Conservation (phyloP, 2,888 invertebrate species). For the Bellardia bayeri region DNA sequence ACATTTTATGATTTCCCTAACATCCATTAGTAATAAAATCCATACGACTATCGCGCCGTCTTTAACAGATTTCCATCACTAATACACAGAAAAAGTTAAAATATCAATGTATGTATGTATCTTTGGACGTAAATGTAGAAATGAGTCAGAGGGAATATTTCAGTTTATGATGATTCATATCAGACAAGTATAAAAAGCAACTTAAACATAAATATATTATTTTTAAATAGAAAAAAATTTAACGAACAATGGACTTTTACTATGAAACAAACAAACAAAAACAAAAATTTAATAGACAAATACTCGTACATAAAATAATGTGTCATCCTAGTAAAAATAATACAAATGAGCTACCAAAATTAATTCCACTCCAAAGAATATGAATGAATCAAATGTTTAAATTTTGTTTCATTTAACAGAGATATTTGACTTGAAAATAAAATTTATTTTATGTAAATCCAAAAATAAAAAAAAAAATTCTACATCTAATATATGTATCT, state of each 20-base stretch:
- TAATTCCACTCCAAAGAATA: constrained; percentile 44
- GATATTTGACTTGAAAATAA: background rate
- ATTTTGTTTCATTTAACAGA: background rate
- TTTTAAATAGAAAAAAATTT: background rate
- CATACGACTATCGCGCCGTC: background rate
- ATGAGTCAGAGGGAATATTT: constrained; percentile 9
- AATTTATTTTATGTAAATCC: background rate
- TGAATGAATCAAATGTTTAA: constrained; percentile 5
- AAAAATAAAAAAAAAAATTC: background rate
- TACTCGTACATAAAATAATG: constrained; percentile 1
- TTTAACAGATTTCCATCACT: background rate
- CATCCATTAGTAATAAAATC: constrained; percentile 6
- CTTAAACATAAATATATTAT: constrained; percentile 31
- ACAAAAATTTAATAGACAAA: background rate
- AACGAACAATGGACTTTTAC: constrained; percentile 39
- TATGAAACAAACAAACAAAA: background rate
- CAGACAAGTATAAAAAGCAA: background rate
- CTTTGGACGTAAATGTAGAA: too few relatives aligned
- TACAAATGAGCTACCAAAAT: constrained; percentile 34
- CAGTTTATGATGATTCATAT: constrained; percentile 16
- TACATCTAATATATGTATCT: background rate
- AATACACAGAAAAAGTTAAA: background rate
- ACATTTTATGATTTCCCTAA: background rate
- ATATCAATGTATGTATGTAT: background rate
- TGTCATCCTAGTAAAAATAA: constrained; percentile 17